Base-by-base conservation (phyloP, 64 coral and sea anemone genomes). In the Catalaphyllia jardinei region DNA sequence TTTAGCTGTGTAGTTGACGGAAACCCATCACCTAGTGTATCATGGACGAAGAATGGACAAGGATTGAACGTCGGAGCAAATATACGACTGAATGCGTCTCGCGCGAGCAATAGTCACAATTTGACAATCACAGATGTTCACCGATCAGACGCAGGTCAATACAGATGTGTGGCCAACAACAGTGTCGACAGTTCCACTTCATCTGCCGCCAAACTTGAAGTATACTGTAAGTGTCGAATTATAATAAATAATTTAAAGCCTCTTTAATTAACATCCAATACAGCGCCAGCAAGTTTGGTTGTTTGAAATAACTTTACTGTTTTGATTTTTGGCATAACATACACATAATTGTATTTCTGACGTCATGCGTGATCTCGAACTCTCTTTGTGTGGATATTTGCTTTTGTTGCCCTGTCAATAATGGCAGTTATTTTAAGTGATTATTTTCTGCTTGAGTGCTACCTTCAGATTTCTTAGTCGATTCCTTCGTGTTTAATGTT, bases 1-100 rank as follows among this genome's bases (percentile, higher is more conserved):
- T 63, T 88, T 76, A 60, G 24, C 25, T 88, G 86, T 62, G 16
- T n/a, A 55, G 69, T 88, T 8, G 72, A 38, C 31, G 86, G 72
- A 62, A 76, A 88, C 46, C 86, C 86, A 15, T 33, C 29, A 63
- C 72, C 86, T 10, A 76, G 51, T 30, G 35, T 88, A 24, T 10
- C 0, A 16, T 88, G 86, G 86, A 50, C 57, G 15, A 88, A 77
- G 72, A 33, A 88, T 52, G 24, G 25, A 7, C 24, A 33, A 19
- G 14, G 8, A 31, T 35, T 86, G 15, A 28, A 63, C 31, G 29
- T 86, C 8, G 24, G 64, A 86, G 63, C n/a, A 22, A 16, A 86
- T 31, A 0, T 20, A 52, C 8, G 27, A 42, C 65, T 65, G 4
- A 17, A 0, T 2, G 6, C 7, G 31, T 16, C 62, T 14, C 5